phyloP scores from a whole-genome alignment of 2,797 vertebrate species.

The Sebastes iracundus region DNA sequence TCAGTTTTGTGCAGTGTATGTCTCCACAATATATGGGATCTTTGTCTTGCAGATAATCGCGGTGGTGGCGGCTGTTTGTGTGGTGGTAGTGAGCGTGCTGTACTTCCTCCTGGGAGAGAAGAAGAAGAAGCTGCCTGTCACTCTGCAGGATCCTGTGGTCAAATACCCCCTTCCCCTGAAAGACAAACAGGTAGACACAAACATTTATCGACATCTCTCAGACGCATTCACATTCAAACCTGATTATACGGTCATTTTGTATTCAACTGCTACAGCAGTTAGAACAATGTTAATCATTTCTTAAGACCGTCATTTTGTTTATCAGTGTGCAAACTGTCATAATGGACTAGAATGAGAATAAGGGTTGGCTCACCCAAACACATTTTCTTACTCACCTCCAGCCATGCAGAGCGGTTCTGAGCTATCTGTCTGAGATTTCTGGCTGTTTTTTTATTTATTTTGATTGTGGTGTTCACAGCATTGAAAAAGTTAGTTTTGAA shows the following conservation, averaged over 20 bases:
- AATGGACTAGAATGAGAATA: no score
- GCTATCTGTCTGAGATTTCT: not conserved
- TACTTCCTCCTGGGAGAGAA: conserved; percentile 51
- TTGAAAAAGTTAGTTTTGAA: not conserved
- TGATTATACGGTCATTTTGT: not conserved
- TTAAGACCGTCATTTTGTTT: not conserved
- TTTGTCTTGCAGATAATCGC: conserved; percentile 44
- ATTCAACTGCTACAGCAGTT: not conserved
- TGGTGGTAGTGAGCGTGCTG: conserved; percentile 34
- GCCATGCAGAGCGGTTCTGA: not conserved
- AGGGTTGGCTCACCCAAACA: not conserved
- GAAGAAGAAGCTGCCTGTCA: conserved; percentile 53
- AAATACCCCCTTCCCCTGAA: conserved; percentile 71
- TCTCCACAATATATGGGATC: not conserved
- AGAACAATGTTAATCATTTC: not conserved
- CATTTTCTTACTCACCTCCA: not conserved
- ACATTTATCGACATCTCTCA: no score
- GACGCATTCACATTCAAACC: not conserved
- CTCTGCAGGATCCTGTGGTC: conserved; percentile 59
- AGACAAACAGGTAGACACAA: conserved; percentile 63
- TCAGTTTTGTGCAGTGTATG: not conserved
- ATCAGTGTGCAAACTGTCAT: not conserved
- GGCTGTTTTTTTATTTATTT: not conserved
- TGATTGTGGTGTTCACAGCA: not conserved
- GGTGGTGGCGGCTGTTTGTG: conserved; percentile 7